Evolutionary conservation across 2,113 vertebrate genomes (phyloP), one percentile per base, ranked within the genome.

Genomic region (Oryzias celebensis): DNA sequence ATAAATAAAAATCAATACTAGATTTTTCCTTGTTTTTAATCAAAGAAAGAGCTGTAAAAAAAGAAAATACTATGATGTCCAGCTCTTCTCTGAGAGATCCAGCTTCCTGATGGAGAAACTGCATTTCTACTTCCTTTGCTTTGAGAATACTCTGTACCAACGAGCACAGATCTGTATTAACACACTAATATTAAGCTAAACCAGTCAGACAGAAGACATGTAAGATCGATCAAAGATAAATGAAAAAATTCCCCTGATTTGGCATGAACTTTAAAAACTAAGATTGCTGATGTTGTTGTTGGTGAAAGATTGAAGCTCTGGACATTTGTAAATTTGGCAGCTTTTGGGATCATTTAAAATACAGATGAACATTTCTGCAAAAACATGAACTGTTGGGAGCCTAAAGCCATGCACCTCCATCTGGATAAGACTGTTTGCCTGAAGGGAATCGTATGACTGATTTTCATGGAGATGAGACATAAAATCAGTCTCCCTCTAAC

Each of bases 31-130:
- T 4, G 2, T 41, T n/a, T n/a, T 36, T 17, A 10, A 54, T 20
- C 5, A 8, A 26, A 12, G 15, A 3, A 31, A 48, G 7, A 4
- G 23, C 65, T 24, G 8, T 17, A 61, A 23, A 65, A 26, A 7
- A 58, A 7, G 14, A 47, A 17, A 12, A 17, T 82, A 98, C 96
- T 94, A 48, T 93, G 0, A 94, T 91, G 84, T 96, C 95, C 26
- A 98, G 77, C 60, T 97, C 94, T 0, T 96, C 94, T 76, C 93
- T 95, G 62, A 98, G 92, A 24, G 94, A 95, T 68, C 84, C 90
- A 84, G 95, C 95, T 81, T 97, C 95, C 80, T 97, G 95, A 75
- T 93, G 95, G 73, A 98, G 93, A 86, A 94, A 94, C 84, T 98
- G 94, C 80, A 96, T 95, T 80, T 98, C 95, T 0, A 94, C 95